Conservation (phyloP, 2,113 vertebrate genomes). For the Pungitius pungitius region DNA sequence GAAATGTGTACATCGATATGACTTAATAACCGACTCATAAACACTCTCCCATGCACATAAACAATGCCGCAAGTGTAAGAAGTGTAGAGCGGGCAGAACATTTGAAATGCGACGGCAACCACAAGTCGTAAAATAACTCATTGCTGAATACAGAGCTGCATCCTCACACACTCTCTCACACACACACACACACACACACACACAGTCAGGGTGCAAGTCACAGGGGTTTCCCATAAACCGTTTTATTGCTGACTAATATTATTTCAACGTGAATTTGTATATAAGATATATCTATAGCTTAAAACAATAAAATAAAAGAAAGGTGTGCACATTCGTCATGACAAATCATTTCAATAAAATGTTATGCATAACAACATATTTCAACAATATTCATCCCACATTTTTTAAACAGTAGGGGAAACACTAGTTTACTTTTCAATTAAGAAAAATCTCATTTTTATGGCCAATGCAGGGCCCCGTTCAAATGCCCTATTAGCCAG, state of each 20-base stretch:
- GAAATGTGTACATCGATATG: not conserved
- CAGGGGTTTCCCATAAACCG: constrained; percentile 38
- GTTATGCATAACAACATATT: not conserved
- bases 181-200: not conserved
- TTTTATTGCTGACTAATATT: constrained; percentile 36
- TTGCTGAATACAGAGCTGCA: not conserved
- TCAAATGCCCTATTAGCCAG: too few species aligned
- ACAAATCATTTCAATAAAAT: not conserved
- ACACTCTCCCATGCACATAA: not conserved
- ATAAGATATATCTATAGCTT: not conserved
- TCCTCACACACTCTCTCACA: not conserved
- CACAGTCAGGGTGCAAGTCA: not conserved
- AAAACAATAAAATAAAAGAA: not conserved
- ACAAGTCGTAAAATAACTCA: constrained; percentile 14
- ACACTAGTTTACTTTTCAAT: not conserved
- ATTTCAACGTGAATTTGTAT: not conserved
- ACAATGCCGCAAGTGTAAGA: not conserved
- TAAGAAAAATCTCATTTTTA: too few species aligned
- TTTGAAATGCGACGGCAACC: constrained; percentile 4
- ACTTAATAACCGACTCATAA: not conserved
- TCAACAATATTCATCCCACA: not conserved
- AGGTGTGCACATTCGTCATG: not conserved
- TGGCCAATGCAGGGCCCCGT: too few species aligned
- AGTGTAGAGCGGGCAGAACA: not conserved
- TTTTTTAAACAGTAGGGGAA: too few species aligned